Evolutionary conservation across 2,888 invertebrate species (phyloP), one percentile per base, ranked within the genome.

Genomic region (Drosophila melanosoma): DNA sequence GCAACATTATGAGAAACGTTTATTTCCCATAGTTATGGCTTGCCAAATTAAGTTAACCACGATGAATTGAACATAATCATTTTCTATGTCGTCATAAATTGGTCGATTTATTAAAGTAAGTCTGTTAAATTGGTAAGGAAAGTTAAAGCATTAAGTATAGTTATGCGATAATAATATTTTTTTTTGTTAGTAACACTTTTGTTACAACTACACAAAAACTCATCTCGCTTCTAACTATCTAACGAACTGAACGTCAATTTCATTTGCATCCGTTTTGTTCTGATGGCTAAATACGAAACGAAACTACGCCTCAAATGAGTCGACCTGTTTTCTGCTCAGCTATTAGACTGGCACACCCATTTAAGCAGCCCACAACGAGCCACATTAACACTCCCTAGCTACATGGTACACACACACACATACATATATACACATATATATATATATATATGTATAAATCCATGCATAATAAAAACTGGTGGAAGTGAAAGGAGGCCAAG

Each of bases 291-390:
- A 61, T 67, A 45, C 67, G 45, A 60, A 76, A 23, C 23, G 23
- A 60, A 76, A 48, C 12, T 33, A 56, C 69, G 57, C 33, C 58
- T 45, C 65, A 71, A 72, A 69, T 51, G 64, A 69, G 67, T 42
- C 73, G 84, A 87, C 87, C 83, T 83, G 77, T 59, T 83, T 83
- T 78, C 76, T 69, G 60, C 33, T 36, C 59, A 65, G 72, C 80
- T 76, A 67, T 81, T 72, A 73, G 71, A 81, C 75, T 60, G 70
- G 42, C 79, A 68, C 84, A 78, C 84, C 78, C 81, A 63, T 73
- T 64, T 72, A 69, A 54, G 45, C 59, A 23, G 15, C 60, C 42
- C 58, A 20, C 35, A 26, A 5, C 11, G 20, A 29, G 32, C 23
- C 35, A 29, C 62, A 35, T 42, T 20, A 36, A 52, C 57, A 70